phyloP scores from a whole-genome alignment of 2,113 vertebrate species.

The Noturus placidus region DNA sequence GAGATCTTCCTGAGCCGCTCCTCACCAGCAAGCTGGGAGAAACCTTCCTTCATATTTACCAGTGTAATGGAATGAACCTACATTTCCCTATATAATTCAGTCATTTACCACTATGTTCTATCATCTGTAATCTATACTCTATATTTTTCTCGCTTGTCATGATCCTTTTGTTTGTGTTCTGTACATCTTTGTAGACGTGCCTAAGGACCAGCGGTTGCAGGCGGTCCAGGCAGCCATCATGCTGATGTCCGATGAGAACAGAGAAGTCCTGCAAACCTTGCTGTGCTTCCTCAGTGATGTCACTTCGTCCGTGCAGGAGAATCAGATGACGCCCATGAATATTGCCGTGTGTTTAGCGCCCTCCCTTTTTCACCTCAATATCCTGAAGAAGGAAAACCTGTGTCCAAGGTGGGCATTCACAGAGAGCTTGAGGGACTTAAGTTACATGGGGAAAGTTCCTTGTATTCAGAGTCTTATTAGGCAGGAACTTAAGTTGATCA shows the following conservation, averaged over 20 bases:
- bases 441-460: neutral
- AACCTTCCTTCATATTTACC: constrained; percentile 97
- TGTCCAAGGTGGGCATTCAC: constrained; percentile 78
- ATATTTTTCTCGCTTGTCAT: neutral
- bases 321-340: constrained; percentile 98
- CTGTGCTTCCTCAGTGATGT: constrained; percentile 93
- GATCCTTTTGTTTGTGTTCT: neutral
- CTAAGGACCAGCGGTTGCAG: constrained; percentile 90
- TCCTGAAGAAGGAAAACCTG: constrained; percentile 90
- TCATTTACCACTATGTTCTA: neutral
- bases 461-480: neutral
- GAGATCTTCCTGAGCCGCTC: constrained; percentile 93
- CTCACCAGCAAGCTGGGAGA: constrained; percentile 95
- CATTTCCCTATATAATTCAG: neutral
- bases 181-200: constrained; percentile 77
- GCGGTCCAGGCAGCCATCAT: constrained; percentile 92
- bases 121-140: neutral
- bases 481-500: neutral
- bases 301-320: constrained; percentile 87
- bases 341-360: constrained; percentile 95
- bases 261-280: constrained; percentile 91
- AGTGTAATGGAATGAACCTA: constrained; percentile 77
- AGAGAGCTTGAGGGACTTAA: neutral
- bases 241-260: constrained; percentile 94
- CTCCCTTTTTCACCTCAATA: constrained; percentile 95